These are phyloP conservation scores for Rhyacophila brunnea DNA, from an alignment of 1,140 invertebrate species.

Conservation along the genomic window DNA sequence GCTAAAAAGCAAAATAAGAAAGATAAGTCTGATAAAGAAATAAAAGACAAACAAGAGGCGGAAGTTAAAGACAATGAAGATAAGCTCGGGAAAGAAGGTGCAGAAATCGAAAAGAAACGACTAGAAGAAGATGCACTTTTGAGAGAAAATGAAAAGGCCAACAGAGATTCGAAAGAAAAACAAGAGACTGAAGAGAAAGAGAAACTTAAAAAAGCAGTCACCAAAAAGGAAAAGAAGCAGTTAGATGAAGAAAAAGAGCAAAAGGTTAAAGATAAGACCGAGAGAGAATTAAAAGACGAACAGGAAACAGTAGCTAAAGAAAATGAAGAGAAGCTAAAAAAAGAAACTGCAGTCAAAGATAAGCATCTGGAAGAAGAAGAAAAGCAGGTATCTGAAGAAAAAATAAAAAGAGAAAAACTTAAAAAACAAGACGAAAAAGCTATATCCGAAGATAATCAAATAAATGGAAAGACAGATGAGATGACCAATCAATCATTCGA, in stretches of 20 bases:
- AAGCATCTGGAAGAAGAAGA: conserved; percentile 9
- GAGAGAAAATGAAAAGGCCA: too few species aligned
- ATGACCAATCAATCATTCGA: background rate
- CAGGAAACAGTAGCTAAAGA: background rate
- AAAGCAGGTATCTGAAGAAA: conserved; percentile 26
- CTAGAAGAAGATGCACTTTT: background rate
- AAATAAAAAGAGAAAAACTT: conserved; percentile 19
- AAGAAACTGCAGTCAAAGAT: conserved; percentile 21
- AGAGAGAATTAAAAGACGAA: background rate
- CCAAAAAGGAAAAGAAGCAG: conserved; percentile 9
- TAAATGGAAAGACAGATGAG: conserved; percentile 27
- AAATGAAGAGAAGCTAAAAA: conserved; percentile 31
- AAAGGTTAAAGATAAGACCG: conserved; percentile 2
- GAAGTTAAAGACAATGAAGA: conserved; percentile 14
- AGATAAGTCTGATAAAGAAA: conserved; percentile 15
- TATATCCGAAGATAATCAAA: conserved; percentile 19
- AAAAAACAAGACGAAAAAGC: conserved; percentile 22
- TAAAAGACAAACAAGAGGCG: conserved; percentile 11
- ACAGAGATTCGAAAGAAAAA: too few species aligned
- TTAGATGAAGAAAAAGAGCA: conserved; percentile 17
- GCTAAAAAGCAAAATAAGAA: conserved; percentile 2
- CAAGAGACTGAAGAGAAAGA: conserved; percentile 2
- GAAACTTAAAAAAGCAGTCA: background rate
- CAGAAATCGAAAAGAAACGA: conserved; percentile 4
- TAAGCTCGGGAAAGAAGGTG: background rate